phyloP scores from a whole-genome alignment of 2,888 invertebrate genomes.

The Ommatoiulus sabulosus region DNA sequence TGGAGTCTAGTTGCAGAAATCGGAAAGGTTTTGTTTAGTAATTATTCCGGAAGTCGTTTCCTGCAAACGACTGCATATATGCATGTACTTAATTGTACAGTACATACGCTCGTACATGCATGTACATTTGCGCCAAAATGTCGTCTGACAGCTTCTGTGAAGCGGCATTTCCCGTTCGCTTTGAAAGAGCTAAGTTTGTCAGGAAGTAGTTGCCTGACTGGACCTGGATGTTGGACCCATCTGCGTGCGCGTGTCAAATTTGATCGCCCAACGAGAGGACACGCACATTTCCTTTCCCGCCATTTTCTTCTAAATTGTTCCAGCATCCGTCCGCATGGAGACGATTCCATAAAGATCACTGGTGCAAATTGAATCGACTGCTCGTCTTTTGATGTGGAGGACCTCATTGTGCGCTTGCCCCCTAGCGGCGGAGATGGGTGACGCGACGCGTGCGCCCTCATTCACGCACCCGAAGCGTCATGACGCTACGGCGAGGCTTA shows the following conservation, averaged over 20 bases:
- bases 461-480: background rate
- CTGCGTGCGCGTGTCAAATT: background rate
- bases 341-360: background rate
- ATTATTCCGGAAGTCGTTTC: too few species aligned
- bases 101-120: too few species aligned
- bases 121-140: background rate
- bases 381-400: background rate
- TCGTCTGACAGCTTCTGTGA: background rate
- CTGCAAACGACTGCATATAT: too few species aligned
- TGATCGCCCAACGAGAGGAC: too few species aligned
- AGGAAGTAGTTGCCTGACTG: background rate
- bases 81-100: too few species aligned
- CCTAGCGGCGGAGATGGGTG: background rate
- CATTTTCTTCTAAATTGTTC: background rate
- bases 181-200: background rate
- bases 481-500: constrained; percentile 9
- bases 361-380: background rate
- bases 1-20: too few species aligned
- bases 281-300: background rate
- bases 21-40: too few species aligned
- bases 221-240: background rate
- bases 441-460: background rate
- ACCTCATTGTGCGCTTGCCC: background rate
- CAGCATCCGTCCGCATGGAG: constrained; percentile 15
- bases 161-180: background rate